Base-by-base conservation (phyloP, 23 tunicate genomes). In the Trididemnum clinides region DNA sequence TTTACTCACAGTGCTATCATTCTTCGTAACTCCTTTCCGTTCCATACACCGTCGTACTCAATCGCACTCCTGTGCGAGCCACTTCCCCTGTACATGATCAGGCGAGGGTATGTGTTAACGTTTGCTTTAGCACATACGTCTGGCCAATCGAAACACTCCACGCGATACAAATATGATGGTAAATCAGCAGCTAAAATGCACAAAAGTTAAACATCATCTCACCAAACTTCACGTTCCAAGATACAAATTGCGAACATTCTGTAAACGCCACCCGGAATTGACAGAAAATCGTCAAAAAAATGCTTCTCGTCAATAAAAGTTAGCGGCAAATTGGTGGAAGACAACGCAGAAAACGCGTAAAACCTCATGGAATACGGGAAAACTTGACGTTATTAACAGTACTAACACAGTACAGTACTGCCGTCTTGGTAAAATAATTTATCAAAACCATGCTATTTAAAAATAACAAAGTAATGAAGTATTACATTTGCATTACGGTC, bases 141-240 rank as follows among this genome's bases (percentile, higher is more conserved):
- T 4, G 97, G 97, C 97, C 97, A 92, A 39, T 92, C 90, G 77
- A 89, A 88, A 54, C 97, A 92, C 77, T 92, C 97, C 64, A 92
- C 92, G 33, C 92, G 71, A 70, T 88, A 50, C 64, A 92, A 77
- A 30, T 36, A 23, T 6, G 75, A 66, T 4, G 7, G 30, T 32
- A 3, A 2, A 5, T 23, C 37, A 5, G 36, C 36, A 31, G 30
- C 75, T 66, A 37, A 7, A 31, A 28, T 44, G 54, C n/a, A n/a
- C n/a, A n/a, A n/a, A n/a, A n/a, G n/a, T n/a, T n/a, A n/a, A n/a
- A n/a, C n/a, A n/a, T n/a, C n/a, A n/a, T n/a, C n/a, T n/a, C n/a
- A n/a, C n/a, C n/a, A n/a, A n/a, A n/a, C n/a, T n/a, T n/a, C n/a
- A n/a, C n/a, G n/a, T n/a, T n/a, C n/a, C n/a, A n/a, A n/a, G n/a